A percentile compares a stretch with the other conserved stretches of the same genome.
These are phyloP conservation scores for Drosophila incognita DNA, from an alignment of 2,888 invertebrate species.

Conservation along the genomic window DNA sequence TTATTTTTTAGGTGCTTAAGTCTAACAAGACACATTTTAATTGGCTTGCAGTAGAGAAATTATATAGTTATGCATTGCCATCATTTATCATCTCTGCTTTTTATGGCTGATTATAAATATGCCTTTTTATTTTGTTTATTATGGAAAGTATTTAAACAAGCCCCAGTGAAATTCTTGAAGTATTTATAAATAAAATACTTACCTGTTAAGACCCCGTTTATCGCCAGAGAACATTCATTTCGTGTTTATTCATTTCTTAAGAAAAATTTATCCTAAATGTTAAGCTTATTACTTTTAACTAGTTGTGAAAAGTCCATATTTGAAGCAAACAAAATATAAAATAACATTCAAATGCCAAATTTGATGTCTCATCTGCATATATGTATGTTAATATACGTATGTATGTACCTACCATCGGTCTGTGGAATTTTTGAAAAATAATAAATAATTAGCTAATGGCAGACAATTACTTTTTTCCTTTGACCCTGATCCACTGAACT, in stretches of 20 bases:
- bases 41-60: background rate
- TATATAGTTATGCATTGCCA: background rate
- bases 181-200: constrained; percentile 18
- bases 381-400: no score
- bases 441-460: no score
- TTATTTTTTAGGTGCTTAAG: background rate
- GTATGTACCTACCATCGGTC: no score
- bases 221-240: background rate
- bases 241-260: background rate
- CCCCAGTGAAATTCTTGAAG: background rate
- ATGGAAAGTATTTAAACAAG: constrained; percentile 14
- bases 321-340: background rate
- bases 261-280: background rate
- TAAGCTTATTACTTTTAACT: background rate
- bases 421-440: no score
- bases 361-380: background rate
- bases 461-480: background rate
- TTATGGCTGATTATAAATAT: constrained; percentile 14
- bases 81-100: background rate
- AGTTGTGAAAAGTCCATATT: background rate
- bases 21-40: background rate
- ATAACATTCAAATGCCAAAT: background rate
- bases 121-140: constrained; percentile 18
- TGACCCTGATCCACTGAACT: no score
- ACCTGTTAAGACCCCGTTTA: background rate